Base-by-base conservation (phyloP, 1,140 invertebrate genomes). In the Drosophila murphyi region DNA sequence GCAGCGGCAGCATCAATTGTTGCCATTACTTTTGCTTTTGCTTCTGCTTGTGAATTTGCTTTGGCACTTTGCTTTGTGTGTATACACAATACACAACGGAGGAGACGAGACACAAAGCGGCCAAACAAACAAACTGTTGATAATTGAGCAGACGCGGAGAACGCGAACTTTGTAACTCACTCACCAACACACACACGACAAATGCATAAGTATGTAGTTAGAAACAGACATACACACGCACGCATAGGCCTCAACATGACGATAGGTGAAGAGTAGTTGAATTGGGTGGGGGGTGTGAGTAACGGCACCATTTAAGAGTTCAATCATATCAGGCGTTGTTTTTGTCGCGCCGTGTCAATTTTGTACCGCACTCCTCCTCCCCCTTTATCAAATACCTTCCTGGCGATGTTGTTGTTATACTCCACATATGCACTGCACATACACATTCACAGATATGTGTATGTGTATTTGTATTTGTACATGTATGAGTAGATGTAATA, bases 311-410 rank as follows among this genome's bases (percentile, higher is more conserved):
- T 86, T 86, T 82, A 86, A 78, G 78, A 85, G 82, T 86, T 86
- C 78, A 86, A 86, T 86, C 82, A 86, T 82, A 78, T 78, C 79
- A 82, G 80, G 82, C 82, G 76, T 85, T 63, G 80, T 67, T 69
- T 77, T 76, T 80, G 76, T 76, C 77, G 81, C 77, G 75, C 71
- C 81, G 69, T 72, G 73, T 85, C 76, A 83, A 70, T 77, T 41
- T 67, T 67, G 64, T 63, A 50, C 35, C 12, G 8, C 20, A n/a
- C 45, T 29, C 45, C 41, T 51, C 39, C 34, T 64, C 60, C 55
- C 55, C 50, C 10, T 41, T 39, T 20, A n/a, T 4, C 39, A 20
- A 34, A 39, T 56, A 52, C 51, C 20, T 20, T 20, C 20, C 20
- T 37, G 39, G 45, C 48, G n/a, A 41, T 74, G 63, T 76, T 76